Percentiles rank a stretch among this genome's conserved stretches.
These are phyloP conservation scores for Deroplatys truncata DNA, from an alignment of 2,888 invertebrate species.

Conservation along the genomic window DNA sequence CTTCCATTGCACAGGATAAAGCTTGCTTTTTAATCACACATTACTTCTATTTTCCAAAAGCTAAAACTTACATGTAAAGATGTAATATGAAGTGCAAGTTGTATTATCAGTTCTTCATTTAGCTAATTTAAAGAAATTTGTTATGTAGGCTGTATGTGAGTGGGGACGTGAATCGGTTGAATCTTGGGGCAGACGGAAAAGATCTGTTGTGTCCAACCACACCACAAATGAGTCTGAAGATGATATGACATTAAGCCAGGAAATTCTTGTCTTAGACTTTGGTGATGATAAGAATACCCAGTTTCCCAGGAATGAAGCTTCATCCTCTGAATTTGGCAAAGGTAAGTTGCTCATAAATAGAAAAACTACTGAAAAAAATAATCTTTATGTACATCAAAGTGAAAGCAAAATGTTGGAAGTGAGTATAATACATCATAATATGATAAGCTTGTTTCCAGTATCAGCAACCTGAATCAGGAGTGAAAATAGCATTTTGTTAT, in stretches of 20 bases:
- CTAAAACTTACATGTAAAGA: no score
- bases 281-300: constrained; percentile 85
- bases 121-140: neutral
- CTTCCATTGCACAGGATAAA: no score
- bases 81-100: neutral
- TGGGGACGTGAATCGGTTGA: constrained; percentile 87
- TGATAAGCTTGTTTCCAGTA: neutral
- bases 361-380: neutral
- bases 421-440: neutral
- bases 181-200: constrained; percentile 86
- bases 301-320: constrained; percentile 71
- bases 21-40: no score
- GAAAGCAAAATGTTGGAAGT: neutral
- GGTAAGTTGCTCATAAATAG: constrained; percentile 47
- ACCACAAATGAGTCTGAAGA: constrained; percentile 54
- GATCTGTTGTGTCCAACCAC: constrained; percentile 54
- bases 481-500: no score
- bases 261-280: constrained; percentile 88
- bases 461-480: neutral
- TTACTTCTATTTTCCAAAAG: no score
- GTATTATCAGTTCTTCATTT: neutral
- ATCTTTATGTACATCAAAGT: no score
- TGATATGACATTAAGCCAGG: constrained; percentile 89
- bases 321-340: constrained; percentile 66
- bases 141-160: constrained; percentile 75